A percentile compares a stretch with the other conserved stretches of the same genome.
These are phyloP conservation scores for Oryctolagus cuniculus DNA, from an alignment of 2,113 vertebrate species.

Conservation along the genomic window mOryCun1.1 NC_091433.1:34585001-34585500, in stretches of 20 bases:
- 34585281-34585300: neutral
- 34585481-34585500: too few species aligned
- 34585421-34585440: slow-evolving; percentile 55
- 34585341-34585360: neutral
- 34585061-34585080: neutral
- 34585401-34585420: neutral
- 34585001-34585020: neutral
- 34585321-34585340: neutral
- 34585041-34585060: too few species aligned
- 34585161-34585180: neutral
- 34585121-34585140: neutral
- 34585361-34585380: neutral
- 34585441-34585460: slow-evolving; percentile 52
- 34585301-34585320: neutral
- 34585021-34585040: neutral
- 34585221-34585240: neutral
- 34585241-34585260: neutral
- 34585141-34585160: neutral
- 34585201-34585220: neutral
- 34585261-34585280: neutral
- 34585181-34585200: neutral
- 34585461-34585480: too few species aligned
- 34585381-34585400: slow-evolving; percentile 16
- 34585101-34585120: neutral
- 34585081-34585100: neutral